A percentile compares a stretch with the other conserved stretches of the same genome.
Evolutionary conservation across 1,140 invertebrate genomes (phyloP).

Genomic region (Heliothis subflexa): DNA sequence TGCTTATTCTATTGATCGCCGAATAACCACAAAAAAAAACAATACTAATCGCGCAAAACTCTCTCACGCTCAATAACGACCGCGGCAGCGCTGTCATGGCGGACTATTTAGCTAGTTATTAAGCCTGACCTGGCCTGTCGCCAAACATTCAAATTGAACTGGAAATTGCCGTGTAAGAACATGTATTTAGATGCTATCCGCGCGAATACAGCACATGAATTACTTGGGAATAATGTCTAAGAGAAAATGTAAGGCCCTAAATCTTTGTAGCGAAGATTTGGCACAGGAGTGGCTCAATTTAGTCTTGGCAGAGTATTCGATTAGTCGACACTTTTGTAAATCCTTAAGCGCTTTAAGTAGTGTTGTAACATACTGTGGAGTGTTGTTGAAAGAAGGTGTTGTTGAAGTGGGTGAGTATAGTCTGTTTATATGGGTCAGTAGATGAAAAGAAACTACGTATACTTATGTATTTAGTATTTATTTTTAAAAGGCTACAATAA

Average conservation of each 20-base stretch:
- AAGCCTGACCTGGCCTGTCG: constrained; percentile 50
- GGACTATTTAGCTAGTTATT: constrained; percentile 52
- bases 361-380: constrained; percentile 6
- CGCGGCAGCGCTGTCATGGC: constrained; percentile 12
- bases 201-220: constrained; percentile 27
- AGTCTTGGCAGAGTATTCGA: constrained; percentile 33
- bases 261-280: constrained; percentile 23
- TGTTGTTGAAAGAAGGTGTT: not conserved
- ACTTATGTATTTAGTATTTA: too few species aligned
- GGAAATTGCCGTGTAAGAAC: constrained; percentile 41
- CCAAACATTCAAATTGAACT: constrained; percentile 57
- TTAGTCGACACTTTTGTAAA: constrained; percentile 31
- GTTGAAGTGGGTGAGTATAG: not conserved
- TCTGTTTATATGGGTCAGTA: not conserved
- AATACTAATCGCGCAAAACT: not conserved
- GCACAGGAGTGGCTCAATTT: constrained; percentile 14
- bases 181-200: constrained; percentile 44
- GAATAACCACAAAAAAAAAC: not conserved
- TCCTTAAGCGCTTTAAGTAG: constrained; percentile 22
- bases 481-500: too few species aligned
- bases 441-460: too few species aligned
- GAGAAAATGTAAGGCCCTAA: not conserved
- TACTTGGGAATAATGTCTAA: constrained; percentile 17
- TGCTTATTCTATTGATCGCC: not conserved
- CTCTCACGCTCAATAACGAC: not conserved